Base-by-base conservation (phyloP, 2,888 invertebrate species). In the Lutraria lutraria region DNA sequence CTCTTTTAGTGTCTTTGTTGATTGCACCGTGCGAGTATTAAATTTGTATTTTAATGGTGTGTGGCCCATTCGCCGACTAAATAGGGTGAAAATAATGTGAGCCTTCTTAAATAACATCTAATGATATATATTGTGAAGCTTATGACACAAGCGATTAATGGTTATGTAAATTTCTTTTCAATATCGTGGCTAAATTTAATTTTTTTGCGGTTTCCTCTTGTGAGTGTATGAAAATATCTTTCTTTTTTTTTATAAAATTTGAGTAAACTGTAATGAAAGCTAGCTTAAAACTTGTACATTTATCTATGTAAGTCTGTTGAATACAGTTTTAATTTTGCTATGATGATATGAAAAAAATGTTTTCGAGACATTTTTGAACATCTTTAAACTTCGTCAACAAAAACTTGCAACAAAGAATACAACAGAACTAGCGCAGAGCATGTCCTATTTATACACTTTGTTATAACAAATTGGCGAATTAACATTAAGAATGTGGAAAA, bases 141-240 rank as follows among this genome's bases (percentile, higher is more conserved):
- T n/a, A 6, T 68, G 63, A 68, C 63, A 68, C 25, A 68, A n/a
- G 63, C 25, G 63, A n/a, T 68, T 68, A 68, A 68, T 68, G 63
- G 25, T 68, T 68, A 68, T 68, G 63, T n/a, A 68, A 68, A 68
- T 68, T 68, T 68, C 63, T 68, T 68, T 68, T 68, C 63, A 68
- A n/a, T 12, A n/a, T 25, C 25, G 63, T 13, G n/a, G 63, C 25
- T 43, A 43, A 68, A 25, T 25, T 68, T n/a, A n/a, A n/a, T n/a
- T 68, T 68, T 68, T 68, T 68, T n/a, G n/a, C 25, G 63, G n/a
- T 68, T n/a, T 68, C 63, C 8, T 25, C 63, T 68, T 68, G 63
- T 25, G n/a, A 25, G n/a, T 25, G 63, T 25, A 68, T 56, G 56
- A 56, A 56, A 56, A 56, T 56, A 16, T 16, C 19, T 16, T 56